These are phyloP conservation scores for Drosophila pseudotakahashii DNA, from an alignment of 2,888 invertebrate species.

Conservation along the genomic window DNA sequence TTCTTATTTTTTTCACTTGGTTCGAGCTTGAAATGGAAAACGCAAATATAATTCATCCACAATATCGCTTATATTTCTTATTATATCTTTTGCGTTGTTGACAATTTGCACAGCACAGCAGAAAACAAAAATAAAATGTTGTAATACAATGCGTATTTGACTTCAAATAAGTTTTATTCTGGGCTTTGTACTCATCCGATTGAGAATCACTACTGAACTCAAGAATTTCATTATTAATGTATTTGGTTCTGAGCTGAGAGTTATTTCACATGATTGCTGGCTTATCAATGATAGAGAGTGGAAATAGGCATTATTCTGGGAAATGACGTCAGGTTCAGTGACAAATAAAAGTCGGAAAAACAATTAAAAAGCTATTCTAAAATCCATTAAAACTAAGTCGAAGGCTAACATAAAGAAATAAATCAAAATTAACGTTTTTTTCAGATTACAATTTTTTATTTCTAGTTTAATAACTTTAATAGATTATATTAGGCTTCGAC, in stretches of 20 bases:
- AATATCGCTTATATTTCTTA: slow-evolving; percentile 18
- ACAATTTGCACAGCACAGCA: slow-evolving; percentile 2
- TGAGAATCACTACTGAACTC: slow-evolving; percentile 21
- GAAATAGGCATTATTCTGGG: slow-evolving; percentile 16
- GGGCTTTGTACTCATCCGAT: slow-evolving; percentile 3
- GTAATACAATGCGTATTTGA: slow-evolving; percentile 21
- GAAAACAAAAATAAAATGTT: not conserved
- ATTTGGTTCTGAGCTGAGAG: not conserved
- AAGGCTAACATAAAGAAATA: not conserved
- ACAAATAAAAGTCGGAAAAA: slow-evolving; percentile 34
- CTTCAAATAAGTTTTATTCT: slow-evolving; percentile 3
- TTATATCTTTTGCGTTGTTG: slow-evolving; percentile 36
- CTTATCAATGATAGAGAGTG: slow-evolving; percentile 30
- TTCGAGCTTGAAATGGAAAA: slow-evolving; percentile 46
- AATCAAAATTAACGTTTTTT: not conserved
- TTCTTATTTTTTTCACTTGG: slow-evolving; percentile 27
- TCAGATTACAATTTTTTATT: not conserved
- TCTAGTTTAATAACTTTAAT: not conserved
- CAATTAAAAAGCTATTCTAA: slow-evolving; percentile 11
- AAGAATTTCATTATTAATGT: not conserved
- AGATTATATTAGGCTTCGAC: too few relatives aligned
- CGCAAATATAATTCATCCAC: slow-evolving; percentile 59
- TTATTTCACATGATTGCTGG: slow-evolving; percentile 19
- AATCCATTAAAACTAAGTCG: slow-evolving; percentile 1
- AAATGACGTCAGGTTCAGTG: slow-evolving; percentile 39